Percentiles rank a stretch among this genome's conserved stretches.
These are phyloP conservation scores for Micoletzkya japonica DNA, from an alignment of 2,888 invertebrate genomes.

Conservation along the genomic window DNA sequence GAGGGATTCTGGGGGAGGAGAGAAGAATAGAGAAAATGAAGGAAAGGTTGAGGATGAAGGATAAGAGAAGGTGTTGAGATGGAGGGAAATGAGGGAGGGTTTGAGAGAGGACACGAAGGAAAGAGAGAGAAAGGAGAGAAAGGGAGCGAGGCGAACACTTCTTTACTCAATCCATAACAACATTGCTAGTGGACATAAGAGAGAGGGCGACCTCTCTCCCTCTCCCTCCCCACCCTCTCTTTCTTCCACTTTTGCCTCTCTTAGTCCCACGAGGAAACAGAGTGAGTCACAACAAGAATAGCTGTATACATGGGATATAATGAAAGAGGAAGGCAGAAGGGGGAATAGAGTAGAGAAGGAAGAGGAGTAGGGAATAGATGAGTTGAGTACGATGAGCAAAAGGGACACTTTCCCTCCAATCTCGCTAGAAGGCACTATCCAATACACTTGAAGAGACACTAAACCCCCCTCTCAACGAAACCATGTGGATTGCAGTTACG, in stretches of 20 bases:
- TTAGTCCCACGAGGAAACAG: neutral
- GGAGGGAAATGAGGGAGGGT: neutral
- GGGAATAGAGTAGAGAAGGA: neutral
- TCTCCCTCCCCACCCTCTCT: too few relatives aligned
- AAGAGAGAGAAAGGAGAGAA: conserved; percentile 1
- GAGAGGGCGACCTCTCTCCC: neutral
- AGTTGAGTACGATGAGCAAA: neutral
- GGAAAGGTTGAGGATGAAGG: neutral
- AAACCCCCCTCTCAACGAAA: too few relatives aligned
- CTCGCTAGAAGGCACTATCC: neutral
- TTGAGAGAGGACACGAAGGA: neutral
- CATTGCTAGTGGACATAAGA: neutral
- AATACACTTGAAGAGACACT: neutral
- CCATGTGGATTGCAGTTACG: neutral
- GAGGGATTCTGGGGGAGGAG: neutral
- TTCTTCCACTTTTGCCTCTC: too few relatives aligned
- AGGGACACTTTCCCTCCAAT: neutral
- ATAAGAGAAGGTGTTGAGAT: neutral
- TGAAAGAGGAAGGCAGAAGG: neutral
- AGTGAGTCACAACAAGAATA: neutral
- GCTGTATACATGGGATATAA: neutral
- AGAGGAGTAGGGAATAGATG: neutral
- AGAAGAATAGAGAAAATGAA: neutral
- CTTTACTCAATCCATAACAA: neutral
- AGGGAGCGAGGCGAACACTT: conserved; percentile 2